These are phyloP conservation scores for Hydrotaea diabolus DNA, from an alignment of 2,888 invertebrate genomes.

Conservation along the genomic window DNA sequence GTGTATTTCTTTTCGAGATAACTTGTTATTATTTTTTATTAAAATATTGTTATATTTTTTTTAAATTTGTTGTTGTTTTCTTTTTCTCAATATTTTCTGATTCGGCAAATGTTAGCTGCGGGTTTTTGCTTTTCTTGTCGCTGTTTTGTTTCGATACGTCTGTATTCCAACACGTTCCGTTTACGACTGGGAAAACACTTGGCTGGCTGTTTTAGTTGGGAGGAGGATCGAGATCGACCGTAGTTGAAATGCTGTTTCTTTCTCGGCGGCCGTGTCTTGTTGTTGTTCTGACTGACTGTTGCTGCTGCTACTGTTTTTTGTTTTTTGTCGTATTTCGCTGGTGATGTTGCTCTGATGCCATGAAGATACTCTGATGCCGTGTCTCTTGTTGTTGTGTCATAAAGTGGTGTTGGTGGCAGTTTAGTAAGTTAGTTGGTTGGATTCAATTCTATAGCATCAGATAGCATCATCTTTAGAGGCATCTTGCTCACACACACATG, in stretches of 20 bases:
- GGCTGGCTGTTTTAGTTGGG: slow-evolving; percentile 65
- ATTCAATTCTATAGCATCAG: slow-evolving; percentile 9
- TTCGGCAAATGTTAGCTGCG: slow-evolving; percentile 49
- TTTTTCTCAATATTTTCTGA: slow-evolving; percentile 38
- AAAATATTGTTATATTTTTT: slow-evolving; percentile 33
- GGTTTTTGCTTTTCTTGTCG: slow-evolving; percentile 45
- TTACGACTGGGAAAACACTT: slow-evolving; percentile 77
- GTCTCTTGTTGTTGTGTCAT: not conserved
- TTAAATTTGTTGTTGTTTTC: slow-evolving; percentile 45
- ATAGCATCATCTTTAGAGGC: not conserved
- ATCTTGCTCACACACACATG: not conserved
- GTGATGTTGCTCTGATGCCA: too few species aligned
- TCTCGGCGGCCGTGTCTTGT: slow-evolving; percentile 38
- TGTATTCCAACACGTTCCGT: slow-evolving; percentile 79
- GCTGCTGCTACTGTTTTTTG: too few species aligned
- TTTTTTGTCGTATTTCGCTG: too few species aligned
- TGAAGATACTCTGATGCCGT: slow-evolving; percentile 11
- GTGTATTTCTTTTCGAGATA: slow-evolving; percentile 61
- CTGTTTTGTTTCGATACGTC: slow-evolving; percentile 72
- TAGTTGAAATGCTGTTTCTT: slow-evolving; percentile 55
- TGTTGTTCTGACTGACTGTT: slow-evolving; percentile 24
- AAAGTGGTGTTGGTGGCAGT: slow-evolving; percentile 25
- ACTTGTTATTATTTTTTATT: slow-evolving; percentile 54
- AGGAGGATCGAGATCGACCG: slow-evolving; percentile 57
- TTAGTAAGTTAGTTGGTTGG: slow-evolving; percentile 2